A percentile compares a stretch with the other conserved stretches of the same genome.
Evolutionary conservation across 2,113 vertebrate genomes (phyloP).

Genomic region (Etia nguti): DNA sequence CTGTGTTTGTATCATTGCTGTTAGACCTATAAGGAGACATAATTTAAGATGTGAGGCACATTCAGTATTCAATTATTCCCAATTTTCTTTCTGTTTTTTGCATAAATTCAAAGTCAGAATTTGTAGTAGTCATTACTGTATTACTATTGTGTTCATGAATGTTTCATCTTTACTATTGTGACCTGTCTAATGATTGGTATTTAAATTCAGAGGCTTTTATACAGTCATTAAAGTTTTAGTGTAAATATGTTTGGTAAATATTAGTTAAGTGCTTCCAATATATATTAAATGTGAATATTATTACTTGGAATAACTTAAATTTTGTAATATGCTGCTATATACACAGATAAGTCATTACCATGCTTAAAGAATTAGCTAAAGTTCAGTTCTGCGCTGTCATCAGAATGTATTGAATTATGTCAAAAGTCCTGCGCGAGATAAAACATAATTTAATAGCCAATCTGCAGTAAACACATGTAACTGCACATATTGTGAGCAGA

Average conservation of each 20-base stretch:
- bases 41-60: accelerated
- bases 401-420: not conserved
- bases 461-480: not conserved
- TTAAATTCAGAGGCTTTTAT: not conserved
- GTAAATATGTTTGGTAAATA: not conserved
- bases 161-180: too few species aligned
- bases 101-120: not conserved
- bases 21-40: not conserved
- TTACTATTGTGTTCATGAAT: too few species aligned
- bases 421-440: not conserved
- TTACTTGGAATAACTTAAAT: not conserved
- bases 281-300: not conserved
- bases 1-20: not conserved
- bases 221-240: not conserved
- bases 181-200: too few species aligned
- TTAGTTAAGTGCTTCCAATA: not conserved
- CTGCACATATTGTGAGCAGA: not conserved
- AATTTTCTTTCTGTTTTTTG: not conserved
- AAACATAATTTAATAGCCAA: not conserved
- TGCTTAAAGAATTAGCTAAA: not conserved
- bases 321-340: not conserved
- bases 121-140: not conserved
- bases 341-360: not conserved
- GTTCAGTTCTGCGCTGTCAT: not conserved
- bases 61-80: accelerated